Conservation (phyloP, 2,888 invertebrate genomes). For the Lasioglossum lativentre region DNA sequence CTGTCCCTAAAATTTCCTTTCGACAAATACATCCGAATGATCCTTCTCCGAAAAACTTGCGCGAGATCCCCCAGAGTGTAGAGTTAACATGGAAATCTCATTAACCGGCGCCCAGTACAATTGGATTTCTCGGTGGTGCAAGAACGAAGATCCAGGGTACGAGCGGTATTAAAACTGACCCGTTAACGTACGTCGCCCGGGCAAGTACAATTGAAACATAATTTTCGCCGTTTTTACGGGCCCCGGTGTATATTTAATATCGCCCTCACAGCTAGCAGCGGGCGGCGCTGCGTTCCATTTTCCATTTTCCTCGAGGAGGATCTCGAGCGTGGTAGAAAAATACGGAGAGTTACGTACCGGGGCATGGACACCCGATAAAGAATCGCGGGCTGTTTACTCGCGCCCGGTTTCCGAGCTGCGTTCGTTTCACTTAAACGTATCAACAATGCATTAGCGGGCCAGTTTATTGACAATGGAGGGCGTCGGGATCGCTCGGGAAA, state of each 20-base stretch:
- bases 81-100: not conserved
- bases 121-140: not conserved
- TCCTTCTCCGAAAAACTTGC: not conserved
- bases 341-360: not conserved
- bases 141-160: not conserved
- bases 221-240: not conserved
- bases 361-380: conserved; percentile 7
- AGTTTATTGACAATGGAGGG: conserved; percentile 23
- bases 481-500: conserved; percentile 33
- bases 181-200: not conserved
- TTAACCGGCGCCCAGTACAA: not conserved
- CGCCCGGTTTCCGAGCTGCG: not conserved
- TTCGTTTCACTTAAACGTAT: conserved; percentile 25
- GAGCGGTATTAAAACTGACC: not conserved
- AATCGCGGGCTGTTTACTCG: conserved; percentile 8
- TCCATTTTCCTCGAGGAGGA: not conserved
- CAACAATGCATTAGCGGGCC: conserved; percentile 28
- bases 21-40: not conserved
- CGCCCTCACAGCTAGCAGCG: not conserved
- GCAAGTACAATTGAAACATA: not conserved
- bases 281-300: not conserved
- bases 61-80: not conserved
- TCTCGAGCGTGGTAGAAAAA: not conserved
- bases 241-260: not conserved
- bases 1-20: not conserved